Base-by-base conservation (phyloP, 2,113 vertebrate genomes). In the Crotalus viridis region DNA sequence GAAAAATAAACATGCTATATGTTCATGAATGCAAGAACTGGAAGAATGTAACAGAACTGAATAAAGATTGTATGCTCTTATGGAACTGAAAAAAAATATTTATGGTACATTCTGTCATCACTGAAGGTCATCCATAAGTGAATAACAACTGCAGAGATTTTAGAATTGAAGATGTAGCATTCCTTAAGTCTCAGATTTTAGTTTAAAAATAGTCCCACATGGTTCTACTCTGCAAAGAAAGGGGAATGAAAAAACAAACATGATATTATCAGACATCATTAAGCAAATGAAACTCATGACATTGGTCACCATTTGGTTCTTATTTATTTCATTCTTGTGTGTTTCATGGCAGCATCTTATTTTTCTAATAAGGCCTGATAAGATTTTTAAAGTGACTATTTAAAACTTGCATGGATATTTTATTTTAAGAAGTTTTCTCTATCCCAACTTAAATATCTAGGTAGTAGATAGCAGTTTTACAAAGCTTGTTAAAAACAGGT, bases 401-500 rank as follows among this genome's bases (percentile, higher is more conserved):
- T 85, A 52, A 9, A 28, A 0, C 51, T 88, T 4, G 39, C 43
- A 55, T 0, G 19, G 26, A 10, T 48, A 12, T 5, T 19, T 0
- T 0, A 57, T 55, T 85, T 0, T 43, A 39, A 89, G 12, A 12
- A 43, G 51, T 19, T 93, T 90, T 90, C 57, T 86, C 46, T 22
- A 0, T 90, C 59, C 85, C 86, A 90, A 64, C n/a, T 93, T 93
- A 88, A 81, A 86, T 3, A 4, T 89, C 9, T n/a, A 88, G 1
- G 96, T 96, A 94, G 96, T 86, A 97, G 96, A 93, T 96, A 96
- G 96, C 96, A 97, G 96, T 91, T 89, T 96, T 96, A 96, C 92
- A 96, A 96, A 96, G 95, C 94, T 93, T 26, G 94, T 39, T 39
- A 81, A 69, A 69, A 81, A 81, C 17, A 81, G 33, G 17, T 21